Conservation (phyloP, 2,113 vertebrate genomes). For the Sinosuthora webbiana region DNA sequence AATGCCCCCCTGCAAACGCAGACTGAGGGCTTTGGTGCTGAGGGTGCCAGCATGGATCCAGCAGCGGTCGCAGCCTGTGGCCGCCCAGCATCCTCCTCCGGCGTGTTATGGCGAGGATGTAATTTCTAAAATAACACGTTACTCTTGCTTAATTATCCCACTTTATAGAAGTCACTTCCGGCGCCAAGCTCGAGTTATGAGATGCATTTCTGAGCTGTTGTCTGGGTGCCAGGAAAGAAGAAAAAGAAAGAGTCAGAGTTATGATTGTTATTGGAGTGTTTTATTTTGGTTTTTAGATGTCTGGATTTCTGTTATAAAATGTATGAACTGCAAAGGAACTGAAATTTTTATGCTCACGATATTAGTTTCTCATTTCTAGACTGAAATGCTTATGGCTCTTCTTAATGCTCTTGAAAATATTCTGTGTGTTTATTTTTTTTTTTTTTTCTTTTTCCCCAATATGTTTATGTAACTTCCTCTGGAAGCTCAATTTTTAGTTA, state of each 20-base stretch:
- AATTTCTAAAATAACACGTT: conserved; percentile 65
- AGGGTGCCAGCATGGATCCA: not conserved
- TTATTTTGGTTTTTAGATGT: conserved; percentile 63
- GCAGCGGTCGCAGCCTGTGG: not conserved
- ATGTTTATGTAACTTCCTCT: conserved; percentile 58
- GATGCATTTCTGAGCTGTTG: conserved; percentile 27
- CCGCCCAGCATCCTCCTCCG: not conserved
- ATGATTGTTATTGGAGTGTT: conserved; percentile 54
- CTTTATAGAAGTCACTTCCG: conserved; percentile 53
- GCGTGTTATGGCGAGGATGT: conserved; percentile 20
- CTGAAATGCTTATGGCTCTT: conserved; percentile 39
- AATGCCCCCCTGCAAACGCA: not conserved
- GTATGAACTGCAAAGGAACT: conserved; percentile 59
- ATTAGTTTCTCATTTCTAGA: conserved; percentile 57
- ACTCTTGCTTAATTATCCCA: conserved; percentile 49
- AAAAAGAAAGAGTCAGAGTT: conserved; percentile 34
- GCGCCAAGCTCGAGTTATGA: conserved; percentile 9
- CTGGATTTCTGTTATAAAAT: conserved; percentile 58
- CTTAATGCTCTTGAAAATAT: conserved; percentile 49
- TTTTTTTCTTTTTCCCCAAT: too few relatives aligned
- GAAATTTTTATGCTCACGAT: conserved; percentile 47
- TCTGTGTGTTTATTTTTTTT: conserved; percentile 35
- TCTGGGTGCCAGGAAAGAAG: conserved; percentile 42
- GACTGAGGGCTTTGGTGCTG: accelerated
- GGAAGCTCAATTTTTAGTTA: conserved; percentile 46